Conservation (phyloP, 2,888 invertebrate genomes). For the Molorchus minor region DNA sequence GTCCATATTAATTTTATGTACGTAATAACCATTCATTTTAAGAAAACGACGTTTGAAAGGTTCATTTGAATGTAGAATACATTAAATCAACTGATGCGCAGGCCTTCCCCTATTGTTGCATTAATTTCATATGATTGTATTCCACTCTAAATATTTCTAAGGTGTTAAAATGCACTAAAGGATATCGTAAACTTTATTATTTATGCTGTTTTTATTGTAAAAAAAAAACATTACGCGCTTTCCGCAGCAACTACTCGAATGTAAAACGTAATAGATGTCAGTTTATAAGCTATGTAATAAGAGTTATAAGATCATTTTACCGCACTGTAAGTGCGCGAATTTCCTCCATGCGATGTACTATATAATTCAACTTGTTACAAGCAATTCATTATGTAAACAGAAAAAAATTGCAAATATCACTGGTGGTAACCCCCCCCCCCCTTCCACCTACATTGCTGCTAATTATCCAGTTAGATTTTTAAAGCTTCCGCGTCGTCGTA, state of each 20-base stretch:
- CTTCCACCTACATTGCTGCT: background rate
- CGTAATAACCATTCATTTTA: slow-evolving; percentile 35
- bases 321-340: slow-evolving; percentile 17
- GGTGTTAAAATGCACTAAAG: slow-evolving; percentile 29
- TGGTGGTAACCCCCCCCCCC: slow-evolving; percentile 11
- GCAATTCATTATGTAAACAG: slow-evolving; percentile 27
- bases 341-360: slow-evolving; percentile 33
- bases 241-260: slow-evolving; percentile 20
- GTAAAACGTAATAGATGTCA: slow-evolving; percentile 38
- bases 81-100: slow-evolving; percentile 25
- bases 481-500: no score
- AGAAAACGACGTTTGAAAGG: slow-evolving; percentile 29
- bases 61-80: slow-evolving; percentile 35
- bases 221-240: slow-evolving; percentile 15
- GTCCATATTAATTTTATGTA: slow-evolving; percentile 29
- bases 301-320: slow-evolving; percentile 19
- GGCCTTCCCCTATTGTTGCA: slow-evolving; percentile 16
- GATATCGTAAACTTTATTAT: slow-evolving; percentile 28
- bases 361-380: slow-evolving; percentile 36
- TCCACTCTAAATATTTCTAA: slow-evolving; percentile 31
- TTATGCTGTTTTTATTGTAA: slow-evolving; percentile 30
- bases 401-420: slow-evolving; percentile 18
- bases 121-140: slow-evolving; percentile 26
- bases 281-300: slow-evolving; percentile 31
- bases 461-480: background rate